Percentiles rank a stretch among this genome's conserved stretches.
Evolutionary conservation across 2,113 vertebrate species (phyloP).

Genomic region (Calidris pygmaea): DNA sequence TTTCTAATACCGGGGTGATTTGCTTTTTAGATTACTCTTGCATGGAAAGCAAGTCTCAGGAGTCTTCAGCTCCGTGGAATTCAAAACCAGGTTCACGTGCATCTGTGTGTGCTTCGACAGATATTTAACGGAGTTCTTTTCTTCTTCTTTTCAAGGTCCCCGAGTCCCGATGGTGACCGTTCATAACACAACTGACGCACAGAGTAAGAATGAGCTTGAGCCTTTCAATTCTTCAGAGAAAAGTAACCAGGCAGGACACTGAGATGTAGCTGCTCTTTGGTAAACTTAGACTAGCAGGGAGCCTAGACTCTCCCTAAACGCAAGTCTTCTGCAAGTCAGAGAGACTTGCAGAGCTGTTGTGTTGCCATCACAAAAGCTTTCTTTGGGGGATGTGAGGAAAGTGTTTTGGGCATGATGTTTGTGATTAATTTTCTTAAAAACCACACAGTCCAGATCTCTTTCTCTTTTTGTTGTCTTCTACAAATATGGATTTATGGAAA

Average conservation of each 20-base stretch:
- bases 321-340: not conserved
- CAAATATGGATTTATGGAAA: not conserved
- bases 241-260: not conserved
- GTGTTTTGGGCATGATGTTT: not conserved
- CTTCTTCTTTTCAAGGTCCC: constrained; percentile 77
- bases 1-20: constrained; percentile 39
- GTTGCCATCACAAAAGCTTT: not conserved
- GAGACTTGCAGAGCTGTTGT: not conserved
- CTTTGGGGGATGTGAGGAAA: not conserved
- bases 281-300: not conserved
- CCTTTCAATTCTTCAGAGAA: not conserved
- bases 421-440: not conserved
- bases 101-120: not conserved
- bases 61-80: not conserved
- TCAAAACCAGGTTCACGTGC: not conserved
- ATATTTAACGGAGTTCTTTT: constrained; percentile 13
- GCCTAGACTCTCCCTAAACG: not conserved
- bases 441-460: not conserved
- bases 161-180: constrained; percentile 86
- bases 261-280: not conserved
- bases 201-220: constrained; percentile 80
- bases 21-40: constrained; percentile 28
- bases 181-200: constrained; percentile 80
- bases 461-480: not conserved
- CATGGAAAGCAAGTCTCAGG: not conserved